Base-by-base conservation (phyloP, 1,140 invertebrate species). In the Eupristina koningsbergeri region DNA sequence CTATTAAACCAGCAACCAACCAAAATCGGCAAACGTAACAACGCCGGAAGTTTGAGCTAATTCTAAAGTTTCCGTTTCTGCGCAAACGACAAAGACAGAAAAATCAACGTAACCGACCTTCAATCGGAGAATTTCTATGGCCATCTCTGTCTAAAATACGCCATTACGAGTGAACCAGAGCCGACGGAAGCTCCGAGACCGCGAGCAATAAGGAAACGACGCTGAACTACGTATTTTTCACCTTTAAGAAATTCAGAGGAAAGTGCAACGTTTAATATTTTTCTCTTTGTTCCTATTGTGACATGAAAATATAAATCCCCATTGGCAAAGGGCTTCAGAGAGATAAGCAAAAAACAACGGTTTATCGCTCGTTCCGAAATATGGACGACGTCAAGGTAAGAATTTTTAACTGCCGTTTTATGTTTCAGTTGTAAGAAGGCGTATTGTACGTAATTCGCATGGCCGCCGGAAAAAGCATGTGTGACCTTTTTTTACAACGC, bases 21-120 rank as follows among this genome's bases (percentile, higher is more conserved):
- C 63, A 69, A 81, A 85, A 15, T 50, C n/a, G 19, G 58, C 53
- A 78, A 85, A n/a, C 85, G 76, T 86, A 83, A 87, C 85, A 87
- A 86, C 87, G 83, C 85, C 87, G 87, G 87, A 88, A 88, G 85
- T 88, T 86, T 84, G 22, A 58, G 73, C 71, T 39, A 41, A 61
- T 63, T n/a, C 6, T 26, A 31, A 29, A 41, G 8, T 69, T 83
- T 83, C 61, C 74, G 73, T 9, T 69, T 39, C 53, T 77, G 31
- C 75, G 61, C 74, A 83, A 47, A 58, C 31, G 34, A 67, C 41
- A 61, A n/a, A 53, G 74, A 83, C 17, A 29, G 47, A 78, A 61
- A 50, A 39, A 47, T 2, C 63, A 36, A 6, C n/a, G 50, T 58
- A 63, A 78, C 13, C n/a, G 29, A 58, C 34, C 36, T 39, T 36